Percentiles rank a stretch among this genome's conserved stretches.
Conservation (phyloP, 1,140 invertebrate genomes). For the Neodiprion lecontei region DNA sequence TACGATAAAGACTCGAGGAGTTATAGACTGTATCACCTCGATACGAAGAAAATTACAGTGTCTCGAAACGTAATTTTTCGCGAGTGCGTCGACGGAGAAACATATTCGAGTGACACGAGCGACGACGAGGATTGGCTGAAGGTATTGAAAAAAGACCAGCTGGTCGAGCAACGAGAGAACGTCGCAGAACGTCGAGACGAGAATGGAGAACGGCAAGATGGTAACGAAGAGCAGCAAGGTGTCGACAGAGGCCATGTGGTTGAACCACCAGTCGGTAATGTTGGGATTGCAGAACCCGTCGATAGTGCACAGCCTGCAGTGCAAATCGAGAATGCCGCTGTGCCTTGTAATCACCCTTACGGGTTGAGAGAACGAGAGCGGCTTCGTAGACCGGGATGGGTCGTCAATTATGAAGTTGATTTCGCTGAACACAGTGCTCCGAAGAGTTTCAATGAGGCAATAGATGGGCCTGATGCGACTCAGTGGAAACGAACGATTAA, state of each 20-base stretch:
- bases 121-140: slow-evolving; percentile 3
- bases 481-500: background rate
- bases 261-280: slow-evolving; percentile 4
- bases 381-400: background rate
- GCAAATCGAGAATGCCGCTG: background rate
- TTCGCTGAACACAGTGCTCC: slow-evolving; percentile 14
- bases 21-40: slow-evolving; percentile 17
- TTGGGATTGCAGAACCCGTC: background rate
- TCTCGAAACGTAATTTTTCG: no score
- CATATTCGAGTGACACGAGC: background rate
- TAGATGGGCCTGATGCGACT: slow-evolving; percentile 10
- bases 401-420: slow-evolving; percentile 13
- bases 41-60: no score
- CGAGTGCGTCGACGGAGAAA: background rate
- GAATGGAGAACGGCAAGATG: no score
- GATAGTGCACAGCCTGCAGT: background rate
- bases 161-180: no score
- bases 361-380: background rate
- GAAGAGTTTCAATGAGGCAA: slow-evolving; percentile 10
- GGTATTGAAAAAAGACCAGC: background rate
- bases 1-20: slow-evolving; percentile 24
- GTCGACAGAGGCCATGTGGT: slow-evolving; percentile 3
- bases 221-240: background rate
- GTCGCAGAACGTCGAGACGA: no score
- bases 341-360: background rate